These are phyloP conservation scores for Callimorpha dominula DNA, from an alignment of 2,888 invertebrate species.

Conservation along the genomic window DNA sequence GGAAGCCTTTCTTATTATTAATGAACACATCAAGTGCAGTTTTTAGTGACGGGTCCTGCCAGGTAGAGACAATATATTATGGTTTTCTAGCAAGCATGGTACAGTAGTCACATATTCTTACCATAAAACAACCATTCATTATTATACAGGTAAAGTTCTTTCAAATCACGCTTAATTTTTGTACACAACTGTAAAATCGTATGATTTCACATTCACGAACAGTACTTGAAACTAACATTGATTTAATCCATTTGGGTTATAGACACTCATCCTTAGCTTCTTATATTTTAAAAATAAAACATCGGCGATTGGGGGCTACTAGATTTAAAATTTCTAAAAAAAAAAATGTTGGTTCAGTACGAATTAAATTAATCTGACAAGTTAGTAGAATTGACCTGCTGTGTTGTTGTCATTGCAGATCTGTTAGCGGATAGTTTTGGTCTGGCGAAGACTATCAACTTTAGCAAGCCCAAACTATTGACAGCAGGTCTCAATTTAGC, in stretches of 20 bases:
- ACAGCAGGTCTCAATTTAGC: slow-evolving; percentile 65
- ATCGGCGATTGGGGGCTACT: not conserved
- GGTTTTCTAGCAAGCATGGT: not conserved
- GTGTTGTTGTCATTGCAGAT: slow-evolving; percentile 75
- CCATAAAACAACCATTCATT: slow-evolving; percentile 10
- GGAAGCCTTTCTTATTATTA: no score
- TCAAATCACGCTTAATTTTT: slow-evolving; percentile 14
- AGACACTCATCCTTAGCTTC: not conserved
- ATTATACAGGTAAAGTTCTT: slow-evolving; percentile 5
- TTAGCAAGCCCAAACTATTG: slow-evolving; percentile 71
- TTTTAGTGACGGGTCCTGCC: not conserved
- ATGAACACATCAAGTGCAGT: not conserved
- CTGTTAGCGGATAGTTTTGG: slow-evolving; percentile 81
- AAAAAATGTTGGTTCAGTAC: not conserved
- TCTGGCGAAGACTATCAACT: slow-evolving; percentile 74
- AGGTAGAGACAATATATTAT: not conserved
- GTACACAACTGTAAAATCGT: slow-evolving; percentile 42
- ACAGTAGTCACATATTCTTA: not conserved
- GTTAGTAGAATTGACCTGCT: slow-evolving; percentile 58
- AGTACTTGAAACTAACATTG: slow-evolving; percentile 6
- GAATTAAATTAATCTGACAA: slow-evolving; percentile 3
- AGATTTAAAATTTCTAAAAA: not conserved
- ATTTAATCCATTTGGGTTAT: not conserved
- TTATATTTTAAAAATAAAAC: not conserved
- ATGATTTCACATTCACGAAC: slow-evolving; percentile 6